phyloP scores from a whole-genome alignment of 2,797 vertebrate genomes.

The Sebastes iracundus region DNA sequence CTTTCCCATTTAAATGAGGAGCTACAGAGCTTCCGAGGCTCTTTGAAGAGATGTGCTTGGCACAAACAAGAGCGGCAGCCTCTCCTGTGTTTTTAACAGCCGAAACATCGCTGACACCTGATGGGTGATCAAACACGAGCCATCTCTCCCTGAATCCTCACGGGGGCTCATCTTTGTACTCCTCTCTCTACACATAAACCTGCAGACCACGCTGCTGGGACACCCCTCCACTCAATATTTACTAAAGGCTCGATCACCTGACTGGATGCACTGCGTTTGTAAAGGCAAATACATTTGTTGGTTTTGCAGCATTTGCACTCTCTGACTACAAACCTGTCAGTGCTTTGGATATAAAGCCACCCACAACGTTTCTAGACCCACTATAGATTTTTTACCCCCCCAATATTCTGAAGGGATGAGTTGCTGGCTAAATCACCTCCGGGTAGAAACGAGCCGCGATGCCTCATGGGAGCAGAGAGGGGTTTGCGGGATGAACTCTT shows the following conservation, averaged over 20 bases:
- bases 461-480: conserved; percentile 48
- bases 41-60: conserved; percentile 84
- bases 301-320: conserved; percentile 71
- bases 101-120: conserved; percentile 85
- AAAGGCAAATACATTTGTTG: conserved; percentile 66
- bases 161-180: conserved; percentile 82
- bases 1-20: conserved; percentile 85
- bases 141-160: conserved; percentile 78
- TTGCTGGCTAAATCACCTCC: conserved; percentile 71
- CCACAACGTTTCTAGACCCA: conserved; percentile 51
- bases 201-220: conserved; percentile 80
- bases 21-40: conserved; percentile 74
- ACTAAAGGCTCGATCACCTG: conserved; percentile 77
- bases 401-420: conserved; percentile 56
- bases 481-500: conserved; percentile 63
- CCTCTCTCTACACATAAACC: conserved; percentile 74
- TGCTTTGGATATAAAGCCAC: conserved; percentile 58
- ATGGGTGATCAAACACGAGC: conserved; percentile 86
- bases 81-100: conserved; percentile 83
- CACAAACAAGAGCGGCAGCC: conserved; percentile 84
- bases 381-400: conserved; percentile 10
- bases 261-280: conserved; percentile 58
- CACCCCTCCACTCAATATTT: conserved; percentile 80
- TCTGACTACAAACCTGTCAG: conserved; percentile 59
- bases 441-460: conserved; percentile 55